These are phyloP conservation scores for Oceanodroma tethys DNA, from an alignment of 2,113 vertebrate genomes.

Conservation along the genomic window DNA sequence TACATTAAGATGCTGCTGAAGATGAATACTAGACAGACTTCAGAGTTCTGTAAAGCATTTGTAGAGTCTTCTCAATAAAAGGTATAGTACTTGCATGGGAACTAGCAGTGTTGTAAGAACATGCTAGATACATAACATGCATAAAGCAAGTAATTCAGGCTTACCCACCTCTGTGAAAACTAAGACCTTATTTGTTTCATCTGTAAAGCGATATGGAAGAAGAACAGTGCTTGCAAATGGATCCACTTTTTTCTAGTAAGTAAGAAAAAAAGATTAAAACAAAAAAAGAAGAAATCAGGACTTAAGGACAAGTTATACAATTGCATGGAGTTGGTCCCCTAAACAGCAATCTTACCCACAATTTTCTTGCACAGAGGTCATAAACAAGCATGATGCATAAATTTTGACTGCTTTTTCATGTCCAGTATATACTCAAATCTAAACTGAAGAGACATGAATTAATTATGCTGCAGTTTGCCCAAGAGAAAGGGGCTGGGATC, in stretches of 20 bases:
- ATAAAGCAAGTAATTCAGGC: neutral
- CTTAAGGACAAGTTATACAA: neutral
- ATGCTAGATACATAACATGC: neutral
- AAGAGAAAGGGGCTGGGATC: neutral
- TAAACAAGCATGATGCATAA: rapidly evolving
- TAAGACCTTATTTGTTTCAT: constrained; percentile 80
- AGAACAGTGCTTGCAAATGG: constrained; percentile 78
- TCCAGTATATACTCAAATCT: too few species aligned
- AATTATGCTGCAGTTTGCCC: neutral
- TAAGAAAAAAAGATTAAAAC: neutral
- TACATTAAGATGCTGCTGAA: neutral
- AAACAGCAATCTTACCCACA: neutral
- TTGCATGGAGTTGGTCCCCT: rapidly evolving
- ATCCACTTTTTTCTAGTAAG: constrained; percentile 85
- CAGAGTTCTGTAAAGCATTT: neutral
- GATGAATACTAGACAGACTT: rapidly evolving
- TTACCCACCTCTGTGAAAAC: constrained; percentile 88
- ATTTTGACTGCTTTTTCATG: neutral
- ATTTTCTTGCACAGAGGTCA: too few species aligned
- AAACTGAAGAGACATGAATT: neutral
- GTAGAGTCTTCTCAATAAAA: neutral
- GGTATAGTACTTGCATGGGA: neutral
- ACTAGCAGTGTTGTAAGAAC: too few species aligned
- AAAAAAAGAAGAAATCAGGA: rapidly evolving
- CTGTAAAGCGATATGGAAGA: constrained; percentile 79